Evolutionary conservation across 2,113 vertebrate species (phyloP), one percentile per base, ranked within the genome.

Genomic region (Setophaga kirtlandii): DNA sequence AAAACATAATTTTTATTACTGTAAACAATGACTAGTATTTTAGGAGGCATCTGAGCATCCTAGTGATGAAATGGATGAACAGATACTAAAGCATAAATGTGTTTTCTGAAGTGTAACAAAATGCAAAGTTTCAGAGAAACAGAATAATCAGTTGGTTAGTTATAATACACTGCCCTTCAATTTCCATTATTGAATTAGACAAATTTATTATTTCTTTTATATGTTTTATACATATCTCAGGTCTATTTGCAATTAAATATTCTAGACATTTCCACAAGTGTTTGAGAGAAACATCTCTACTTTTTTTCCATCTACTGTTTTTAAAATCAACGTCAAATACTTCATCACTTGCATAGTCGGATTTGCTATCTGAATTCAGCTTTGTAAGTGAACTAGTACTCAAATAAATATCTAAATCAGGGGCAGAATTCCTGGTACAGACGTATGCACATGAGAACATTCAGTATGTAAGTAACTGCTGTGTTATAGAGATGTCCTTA

Each of bases 41-140:
- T 94, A 78, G 53, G 88, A 90, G 71, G 50, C 68, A 82, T 83
- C 60, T 85, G 86, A 88, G 25, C 64, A 83, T 81, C 44, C n/a
- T 39, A 76, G n/a, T 28, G 69, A 60, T 90, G 50, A 89, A 90
- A 77, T 50, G n/a, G 71, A 70, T 91, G 82, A 91, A 65, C 49
- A 84, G 74, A 74, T 39, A 91, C 64, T 70, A 11, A 86, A 68
- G 31, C 58, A 41, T 37, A 93, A 93, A 75, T 70, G 27, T 74
- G 42, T 73, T 92, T 90, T 77, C 37, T 88, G 91, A 68, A 65
- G 55, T 65, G 22, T n/a, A 83, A 83, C 19, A 88, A 93, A 93
- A 81, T 33, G 27, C 12, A 41, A 93, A 73, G 30, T 71, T 91
- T 28, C 73, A 89, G 60, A 86, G 42, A 87, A 88, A 73, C 67